Base-by-base conservation (phyloP, 2,113 vertebrate species). In the Pollachius pollachius region DNA sequence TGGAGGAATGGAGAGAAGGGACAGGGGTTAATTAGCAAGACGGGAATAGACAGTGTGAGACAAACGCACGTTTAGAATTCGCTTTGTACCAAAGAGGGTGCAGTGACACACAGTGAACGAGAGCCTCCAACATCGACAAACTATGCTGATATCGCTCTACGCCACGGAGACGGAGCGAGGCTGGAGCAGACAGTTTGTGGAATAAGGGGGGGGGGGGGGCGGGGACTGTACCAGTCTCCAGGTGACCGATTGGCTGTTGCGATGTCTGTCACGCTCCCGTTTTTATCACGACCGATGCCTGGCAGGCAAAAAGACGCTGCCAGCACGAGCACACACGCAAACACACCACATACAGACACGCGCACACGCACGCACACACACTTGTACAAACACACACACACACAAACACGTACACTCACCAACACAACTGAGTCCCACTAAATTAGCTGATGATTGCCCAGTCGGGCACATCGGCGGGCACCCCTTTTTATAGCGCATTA, bases 201-300 rank as follows among this genome's bases (percentile, higher is more conserved):
- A 23, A 23, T 23, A 23, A 23, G 21, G 21, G 21, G 2, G 21
- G 21, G n/a, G n/a, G n/a, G n/a, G n/a, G n/a, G n/a, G n/a, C n/a
- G n/a, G 21, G 21, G 21, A 2, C 57, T 16, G 16, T 19, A 74
- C 64, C 27, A 84, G 85, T 87, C 87, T 88, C 79, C 70, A 61
- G 71, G 82, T 83, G 82, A 90, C 65, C 21, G 73, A 87, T 82
- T 72, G 76, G 78, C 68, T 81, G 72, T 79, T 81, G 70, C 19
- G 17, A 70, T 70, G 72, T 72, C 73, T 69, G 80, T 83, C 60
- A 9, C 62, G 52, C 63, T 63, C 41, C 75, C 71, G 79, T 57
- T 83, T 83, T 88, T 78, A 85, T 87, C 69, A 79, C 83, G 84
- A 87, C 60, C 74, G 77, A 89, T 84, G 78, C 60, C 73, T 52